Conservation (phyloP, 2,113 vertebrate genomes). For the Limnothrissa miodon region DNA sequence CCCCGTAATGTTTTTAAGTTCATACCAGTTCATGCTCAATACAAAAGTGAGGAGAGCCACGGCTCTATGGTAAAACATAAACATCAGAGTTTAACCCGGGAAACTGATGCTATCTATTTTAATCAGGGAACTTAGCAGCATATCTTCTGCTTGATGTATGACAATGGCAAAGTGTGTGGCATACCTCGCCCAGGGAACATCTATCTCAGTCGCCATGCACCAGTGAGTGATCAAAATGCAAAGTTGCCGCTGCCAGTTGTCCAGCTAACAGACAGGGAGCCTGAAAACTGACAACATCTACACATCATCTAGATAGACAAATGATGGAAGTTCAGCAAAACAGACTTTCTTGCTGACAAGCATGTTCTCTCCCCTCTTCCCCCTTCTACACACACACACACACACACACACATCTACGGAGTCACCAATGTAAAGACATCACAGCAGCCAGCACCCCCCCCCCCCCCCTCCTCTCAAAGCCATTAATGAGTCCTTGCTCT, state of each 20-base stretch:
- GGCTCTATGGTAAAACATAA: neutral
- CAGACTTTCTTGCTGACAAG: conserved; percentile 42
- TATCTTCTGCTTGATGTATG: conserved; percentile 5
- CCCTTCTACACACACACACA: neutral
- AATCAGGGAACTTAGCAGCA: conserved; percentile 8
- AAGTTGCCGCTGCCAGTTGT: neutral
- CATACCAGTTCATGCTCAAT: neutral
- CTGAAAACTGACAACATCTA: conserved; percentile 30
- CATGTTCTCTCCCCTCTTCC: neutral
- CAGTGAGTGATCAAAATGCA: conserved; percentile 2
- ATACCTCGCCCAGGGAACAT: neutral
- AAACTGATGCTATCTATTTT: conserved; percentile 15
- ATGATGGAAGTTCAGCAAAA: conserved; percentile 33
- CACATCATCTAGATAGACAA: conserved; percentile 37
- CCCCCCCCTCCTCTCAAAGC: conserved; percentile 23
- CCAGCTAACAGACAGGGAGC: neutral
- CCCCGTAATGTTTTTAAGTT: neutral
- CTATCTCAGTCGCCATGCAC: conserved; percentile 12
- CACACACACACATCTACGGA: neutral
- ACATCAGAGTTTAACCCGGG: neutral
- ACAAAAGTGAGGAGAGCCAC: neutral
- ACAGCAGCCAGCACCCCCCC: neutral
- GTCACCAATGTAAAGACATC: neutral
- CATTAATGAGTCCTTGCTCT: conserved; percentile 39
- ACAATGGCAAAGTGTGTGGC: conserved; percentile 12